These are phyloP conservation scores for Villa cingulata DNA, from an alignment of 2,888 invertebrate genomes.

Conservation along the genomic window DNA sequence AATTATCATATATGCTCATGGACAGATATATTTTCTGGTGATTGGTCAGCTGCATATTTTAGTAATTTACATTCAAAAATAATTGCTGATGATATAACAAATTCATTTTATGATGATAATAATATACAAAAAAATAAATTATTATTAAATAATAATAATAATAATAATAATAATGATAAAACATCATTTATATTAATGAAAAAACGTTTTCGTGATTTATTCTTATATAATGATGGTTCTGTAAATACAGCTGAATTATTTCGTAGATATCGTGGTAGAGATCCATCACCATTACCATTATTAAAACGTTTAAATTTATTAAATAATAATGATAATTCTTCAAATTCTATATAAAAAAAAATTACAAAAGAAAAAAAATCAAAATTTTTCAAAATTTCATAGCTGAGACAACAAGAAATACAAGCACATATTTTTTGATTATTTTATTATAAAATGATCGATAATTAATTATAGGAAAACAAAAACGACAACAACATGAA, in stretches of 20 bases:
- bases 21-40: conserved; percentile 65
- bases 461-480: too few species aligned
- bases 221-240: conserved; percentile 69
- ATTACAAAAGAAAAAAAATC: too few species aligned
- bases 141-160: conserved; percentile 25
- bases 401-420: too few species aligned
- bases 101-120: conserved; percentile 52
- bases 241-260: conserved; percentile 74
- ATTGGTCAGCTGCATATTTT: conserved; percentile 78
- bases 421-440: too few species aligned
- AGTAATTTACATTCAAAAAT: conserved; percentile 74
- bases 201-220: conserved; percentile 65
- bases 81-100: conserved; percentile 81
- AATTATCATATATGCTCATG: conserved; percentile 81
- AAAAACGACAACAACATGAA: too few species aligned
- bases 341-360: too few species aligned
- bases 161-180: too few species aligned
- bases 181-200: conserved; percentile 40
- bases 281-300: conserved; percentile 74
- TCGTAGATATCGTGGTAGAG: conserved; percentile 78
- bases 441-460: too few species aligned
- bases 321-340: not conserved
- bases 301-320: conserved; percentile 38
- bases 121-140: conserved; percentile 33
- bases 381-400: too few species aligned